These are phyloP conservation scores for Eurois occulta DNA, from an alignment of 2,888 invertebrate species.

Conservation along the genomic window DNA sequence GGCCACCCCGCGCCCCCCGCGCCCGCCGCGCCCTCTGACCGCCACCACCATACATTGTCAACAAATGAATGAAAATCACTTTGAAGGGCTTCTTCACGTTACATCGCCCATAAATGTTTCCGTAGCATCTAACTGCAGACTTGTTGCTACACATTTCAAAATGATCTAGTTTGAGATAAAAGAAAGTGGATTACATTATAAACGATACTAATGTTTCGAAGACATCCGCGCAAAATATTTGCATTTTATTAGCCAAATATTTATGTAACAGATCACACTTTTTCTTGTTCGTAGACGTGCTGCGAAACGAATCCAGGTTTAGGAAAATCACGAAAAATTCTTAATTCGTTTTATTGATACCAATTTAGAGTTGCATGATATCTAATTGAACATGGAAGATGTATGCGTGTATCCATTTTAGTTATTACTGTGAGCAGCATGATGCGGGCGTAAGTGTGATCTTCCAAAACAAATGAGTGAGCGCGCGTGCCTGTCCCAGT, in stretches of 20 bases:
- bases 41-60: slow-evolving; percentile 83
- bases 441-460: slow-evolving; percentile 65
- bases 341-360: slow-evolving; percentile 43
- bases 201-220: slow-evolving; percentile 29
- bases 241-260: slow-evolving; percentile 22
- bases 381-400: slow-evolving; percentile 46
- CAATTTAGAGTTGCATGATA: slow-evolving; percentile 43
- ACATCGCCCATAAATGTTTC: slow-evolving; percentile 53
- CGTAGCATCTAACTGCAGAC: slow-evolving; percentile 36
- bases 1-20: slow-evolving; percentile 79
- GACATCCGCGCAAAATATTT: slow-evolving; percentile 38
- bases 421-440: slow-evolving; percentile 53
- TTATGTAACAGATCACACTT: slow-evolving; percentile 7
- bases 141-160: slow-evolving; percentile 38
- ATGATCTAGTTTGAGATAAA: slow-evolving; percentile 40
- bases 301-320: not conserved
- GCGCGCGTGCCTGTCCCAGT: slow-evolving; percentile 69
- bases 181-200: slow-evolving; percentile 38
- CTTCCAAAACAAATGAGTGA: slow-evolving; percentile 70
- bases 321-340: slow-evolving; percentile 32
- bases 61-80: slow-evolving; percentile 88
- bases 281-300: slow-evolving; percentile 2
- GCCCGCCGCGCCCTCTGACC: slow-evolving; percentile 82
- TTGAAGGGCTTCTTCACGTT: slow-evolving; percentile 74
- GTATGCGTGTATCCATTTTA: slow-evolving; percentile 50